phyloP scores from a whole-genome alignment of 2,888 invertebrate genomes.

The Eutolmus rufibarbis region DNA sequence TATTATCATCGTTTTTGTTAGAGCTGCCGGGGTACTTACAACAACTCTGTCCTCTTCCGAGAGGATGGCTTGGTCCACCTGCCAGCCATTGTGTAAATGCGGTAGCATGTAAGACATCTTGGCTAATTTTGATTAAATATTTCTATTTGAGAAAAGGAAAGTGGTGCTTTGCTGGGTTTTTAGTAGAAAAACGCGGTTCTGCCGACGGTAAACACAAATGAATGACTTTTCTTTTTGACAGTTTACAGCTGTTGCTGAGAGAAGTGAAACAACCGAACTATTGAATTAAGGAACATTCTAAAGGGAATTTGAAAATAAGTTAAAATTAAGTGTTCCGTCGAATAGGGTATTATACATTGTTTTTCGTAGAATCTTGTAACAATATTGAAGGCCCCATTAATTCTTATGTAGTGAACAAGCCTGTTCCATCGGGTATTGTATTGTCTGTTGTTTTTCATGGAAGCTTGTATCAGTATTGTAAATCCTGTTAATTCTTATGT shows the following conservation, averaged over 20 bases:
- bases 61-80: constrained; percentile 98
- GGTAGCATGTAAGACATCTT: constrained; percentile 99
- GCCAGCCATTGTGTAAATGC: constrained; percentile 99
- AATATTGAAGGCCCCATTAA: no score
- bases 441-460: no score
- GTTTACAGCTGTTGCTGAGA: background rate
- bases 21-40: constrained; percentile 67
- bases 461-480: no score
- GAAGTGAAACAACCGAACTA: background rate
- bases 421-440: no score
- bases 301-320: background rate
- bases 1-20: no score
- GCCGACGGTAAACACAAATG: background rate
- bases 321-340: no score
- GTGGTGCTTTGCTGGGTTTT: background rate
- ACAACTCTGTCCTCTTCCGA: constrained; percentile 99
- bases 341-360: no score
- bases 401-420: no score
- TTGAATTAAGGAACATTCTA: background rate
- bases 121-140: constrained; percentile 5
- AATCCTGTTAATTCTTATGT: no score
- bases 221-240: background rate
- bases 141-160: background rate
- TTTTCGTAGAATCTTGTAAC: no score
- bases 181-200: background rate